These are phyloP conservation scores for Ganaspis sp. DNA, from an alignment of 1,140 invertebrate species.

Conservation along the genomic window DNA sequence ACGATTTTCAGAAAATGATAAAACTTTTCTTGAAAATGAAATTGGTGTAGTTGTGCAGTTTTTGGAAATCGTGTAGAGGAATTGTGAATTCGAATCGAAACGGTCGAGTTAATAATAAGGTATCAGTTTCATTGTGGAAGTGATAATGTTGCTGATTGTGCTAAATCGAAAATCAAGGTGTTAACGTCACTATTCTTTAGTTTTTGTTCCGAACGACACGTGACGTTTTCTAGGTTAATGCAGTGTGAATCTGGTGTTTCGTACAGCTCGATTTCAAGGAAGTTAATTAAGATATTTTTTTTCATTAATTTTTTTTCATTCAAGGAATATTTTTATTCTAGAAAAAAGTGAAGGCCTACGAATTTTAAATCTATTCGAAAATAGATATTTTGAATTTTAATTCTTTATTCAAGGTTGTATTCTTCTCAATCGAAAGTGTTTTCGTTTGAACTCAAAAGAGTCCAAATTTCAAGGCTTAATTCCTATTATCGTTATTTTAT, in stretches of 20 bases:
- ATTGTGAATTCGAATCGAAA: too few relatives aligned
- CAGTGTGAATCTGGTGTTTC: background rate
- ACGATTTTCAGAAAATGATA: too few relatives aligned
- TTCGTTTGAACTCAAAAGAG: too few relatives aligned
- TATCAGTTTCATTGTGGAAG: background rate
- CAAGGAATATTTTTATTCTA: background rate
- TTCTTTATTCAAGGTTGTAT: too few relatives aligned
- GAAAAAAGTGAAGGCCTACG: background rate
- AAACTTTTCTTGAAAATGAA: too few relatives aligned
- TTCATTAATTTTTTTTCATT: background rate
- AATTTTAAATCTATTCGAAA: background rate
- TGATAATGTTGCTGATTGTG: slow-evolving; percentile 3
- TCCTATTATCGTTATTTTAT: too few relatives aligned
- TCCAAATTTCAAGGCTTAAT: too few relatives aligned
- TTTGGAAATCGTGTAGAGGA: too few relatives aligned
- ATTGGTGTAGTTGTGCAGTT: too few relatives aligned
- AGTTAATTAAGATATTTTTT: background rate
- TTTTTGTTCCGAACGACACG: background rate
- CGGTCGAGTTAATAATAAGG: background rate
- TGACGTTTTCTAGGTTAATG: slow-evolving; percentile 9
- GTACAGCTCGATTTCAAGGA: slow-evolving; percentile 5
- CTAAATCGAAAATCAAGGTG: slow-evolving; percentile 30
- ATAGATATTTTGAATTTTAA: background rate
- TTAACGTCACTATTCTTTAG: background rate
- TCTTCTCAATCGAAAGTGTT: too few relatives aligned